These are phyloP conservation scores for Lacerta agilis DNA, from an alignment of 2,797 vertebrate genomes.

Conservation along the genomic window DNA sequence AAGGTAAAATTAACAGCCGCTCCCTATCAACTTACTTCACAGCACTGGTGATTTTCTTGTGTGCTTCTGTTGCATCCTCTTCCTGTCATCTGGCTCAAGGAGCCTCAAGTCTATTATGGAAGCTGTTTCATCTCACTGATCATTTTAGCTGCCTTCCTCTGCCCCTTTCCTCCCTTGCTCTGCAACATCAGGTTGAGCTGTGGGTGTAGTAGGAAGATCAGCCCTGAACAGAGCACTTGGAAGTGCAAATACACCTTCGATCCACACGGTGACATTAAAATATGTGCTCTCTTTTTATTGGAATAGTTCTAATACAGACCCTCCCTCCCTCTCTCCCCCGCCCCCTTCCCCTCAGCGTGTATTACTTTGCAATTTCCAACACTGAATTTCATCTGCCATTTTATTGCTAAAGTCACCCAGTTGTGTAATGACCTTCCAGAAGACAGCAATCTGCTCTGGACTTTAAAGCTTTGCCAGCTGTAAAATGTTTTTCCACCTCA, in stretches of 20 bases:
- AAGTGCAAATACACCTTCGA: background rate
- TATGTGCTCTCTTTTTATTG: background rate
- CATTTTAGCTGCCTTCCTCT: constrained; percentile 6
- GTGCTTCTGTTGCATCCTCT: background rate
- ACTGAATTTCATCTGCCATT: constrained; percentile 19
- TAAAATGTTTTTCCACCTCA: constrained; percentile 5
- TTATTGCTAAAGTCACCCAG: constrained; percentile 34
- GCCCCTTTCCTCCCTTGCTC: background rate
- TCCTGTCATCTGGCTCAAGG: background rate
- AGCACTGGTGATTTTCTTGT: background rate
- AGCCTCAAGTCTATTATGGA: background rate
- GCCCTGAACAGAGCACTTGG: background rate
- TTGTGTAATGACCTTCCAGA: constrained; percentile 42
- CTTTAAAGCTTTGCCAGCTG: constrained; percentile 20
- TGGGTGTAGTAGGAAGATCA: background rate
- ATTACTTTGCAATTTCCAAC: background rate
- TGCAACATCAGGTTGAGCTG: background rate
- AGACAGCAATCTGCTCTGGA: constrained; percentile 9
- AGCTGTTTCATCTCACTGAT: background rate
- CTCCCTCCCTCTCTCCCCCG: background rate
- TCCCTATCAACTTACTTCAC: background rate
- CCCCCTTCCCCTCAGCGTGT: too few relatives aligned
- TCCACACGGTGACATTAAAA: background rate
- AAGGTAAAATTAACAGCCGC: constrained; percentile 4
- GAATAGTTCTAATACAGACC: background rate